phyloP scores from a whole-genome alignment of 1,140 invertebrate species.

The Agrilus planipennis region DNA sequence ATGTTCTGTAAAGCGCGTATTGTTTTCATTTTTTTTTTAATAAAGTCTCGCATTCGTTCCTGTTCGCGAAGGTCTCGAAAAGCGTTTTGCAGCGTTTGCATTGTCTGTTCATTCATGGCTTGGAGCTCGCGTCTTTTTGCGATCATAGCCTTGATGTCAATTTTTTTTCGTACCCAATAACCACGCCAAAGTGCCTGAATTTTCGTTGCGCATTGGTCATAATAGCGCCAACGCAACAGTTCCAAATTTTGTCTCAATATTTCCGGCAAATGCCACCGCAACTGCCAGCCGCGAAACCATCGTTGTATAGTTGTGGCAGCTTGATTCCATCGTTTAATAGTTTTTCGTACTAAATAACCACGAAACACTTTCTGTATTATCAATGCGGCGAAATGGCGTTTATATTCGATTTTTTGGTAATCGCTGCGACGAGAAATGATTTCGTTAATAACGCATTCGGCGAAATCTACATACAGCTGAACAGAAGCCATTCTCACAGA shows the following conservation, averaged over 20 bases:
- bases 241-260: constrained; percentile 5
- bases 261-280: constrained; percentile 10
- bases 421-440: neutral
- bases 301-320: constrained; percentile 10
- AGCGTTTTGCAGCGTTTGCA: no score
- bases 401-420: constrained; percentile 3
- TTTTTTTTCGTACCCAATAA: constrained; percentile 6
- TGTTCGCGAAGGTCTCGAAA: no score
- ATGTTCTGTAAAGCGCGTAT: no score
- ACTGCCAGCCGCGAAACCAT: constrained; percentile 7
- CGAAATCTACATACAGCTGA: no score
- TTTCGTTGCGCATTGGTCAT: constrained; percentile 7
- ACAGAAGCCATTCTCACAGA: no score
- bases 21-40: no score
- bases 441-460: neutral
- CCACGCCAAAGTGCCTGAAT: constrained; percentile 13
- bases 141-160: no score
- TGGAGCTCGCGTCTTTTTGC: no score
- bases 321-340: neutral
- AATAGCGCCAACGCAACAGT: neutral
- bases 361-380: constrained; percentile 10
- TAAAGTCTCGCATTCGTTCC: no score
- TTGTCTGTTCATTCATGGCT: no score
- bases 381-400: constrained; percentile 11
- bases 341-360: constrained; percentile 9